A percentile compares a stretch with the other conserved stretches of the same genome.
Conservation (phyloP, 2,797 vertebrate species). For the Gallinago solitaria region DNA sequence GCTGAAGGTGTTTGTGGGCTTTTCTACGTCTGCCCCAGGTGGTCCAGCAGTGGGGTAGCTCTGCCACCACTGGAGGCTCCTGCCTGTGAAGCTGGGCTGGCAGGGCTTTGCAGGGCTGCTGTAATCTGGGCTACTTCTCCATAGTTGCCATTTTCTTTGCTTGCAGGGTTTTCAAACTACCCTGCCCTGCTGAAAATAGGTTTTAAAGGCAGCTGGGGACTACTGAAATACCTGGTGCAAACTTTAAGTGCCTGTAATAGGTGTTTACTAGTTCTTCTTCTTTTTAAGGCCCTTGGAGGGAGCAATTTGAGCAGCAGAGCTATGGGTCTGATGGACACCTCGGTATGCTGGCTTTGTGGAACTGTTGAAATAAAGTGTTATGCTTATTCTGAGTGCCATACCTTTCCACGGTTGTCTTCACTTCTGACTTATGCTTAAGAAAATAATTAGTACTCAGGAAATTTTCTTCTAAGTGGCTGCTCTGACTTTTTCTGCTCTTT, state of each 20-base stretch:
- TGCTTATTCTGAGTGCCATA: not conserved
- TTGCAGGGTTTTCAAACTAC: not conserved
- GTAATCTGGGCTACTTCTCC: not conserved
- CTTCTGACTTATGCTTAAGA: not conserved
- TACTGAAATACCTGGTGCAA: not conserved
- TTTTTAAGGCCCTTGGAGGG: not conserved
- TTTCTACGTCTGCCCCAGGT: rapidly evolving
- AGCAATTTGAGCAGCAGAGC: not conserved
- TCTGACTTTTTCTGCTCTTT: not conserved
- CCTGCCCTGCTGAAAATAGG: not conserved
- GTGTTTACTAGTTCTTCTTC: not conserved
- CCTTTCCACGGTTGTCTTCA: not conserved
- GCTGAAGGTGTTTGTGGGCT: not conserved
- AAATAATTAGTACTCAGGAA: not conserved
- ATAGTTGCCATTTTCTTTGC: not conserved
- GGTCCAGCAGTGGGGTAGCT: not conserved
- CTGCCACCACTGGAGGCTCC: not conserved
- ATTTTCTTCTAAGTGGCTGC: not conserved
- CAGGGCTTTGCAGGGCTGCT: not conserved
- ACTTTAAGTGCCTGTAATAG: not conserved
- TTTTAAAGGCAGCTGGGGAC: not conserved
- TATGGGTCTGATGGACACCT: not conserved
- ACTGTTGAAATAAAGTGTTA: not conserved
- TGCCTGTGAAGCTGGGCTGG: rapidly evolving
- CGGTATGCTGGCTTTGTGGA: not conserved